These are phyloP conservation scores for Drosophila nigromelanica DNA, from an alignment of 1,140 invertebrate genomes.

Conservation along the genomic window DNA sequence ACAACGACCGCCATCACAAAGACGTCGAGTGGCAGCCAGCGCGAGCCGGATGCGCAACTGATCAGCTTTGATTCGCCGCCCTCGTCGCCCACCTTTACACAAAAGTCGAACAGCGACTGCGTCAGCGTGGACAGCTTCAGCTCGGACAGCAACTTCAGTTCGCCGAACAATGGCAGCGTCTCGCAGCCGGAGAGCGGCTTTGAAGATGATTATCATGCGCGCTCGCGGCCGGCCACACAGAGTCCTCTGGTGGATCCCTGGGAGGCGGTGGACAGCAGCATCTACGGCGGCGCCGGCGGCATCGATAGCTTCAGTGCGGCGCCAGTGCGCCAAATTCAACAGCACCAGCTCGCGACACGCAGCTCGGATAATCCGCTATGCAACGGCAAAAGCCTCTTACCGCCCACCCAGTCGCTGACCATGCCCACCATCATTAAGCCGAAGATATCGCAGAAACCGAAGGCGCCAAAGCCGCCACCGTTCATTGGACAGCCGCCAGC, in stretches of 20 bases:
- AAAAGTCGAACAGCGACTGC: conserved; percentile 89
- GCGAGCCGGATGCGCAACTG: conserved; percentile 82
- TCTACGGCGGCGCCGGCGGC: conserved; percentile 32
- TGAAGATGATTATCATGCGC: conserved; percentile 89
- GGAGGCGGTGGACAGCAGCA: conserved; percentile 84
- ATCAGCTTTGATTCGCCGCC: conserved; percentile 88
- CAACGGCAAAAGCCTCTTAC: conserved; percentile 83
- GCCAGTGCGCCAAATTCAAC: conserved; percentile 73
- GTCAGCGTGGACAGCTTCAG: conserved; percentile 90
- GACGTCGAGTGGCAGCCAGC: conserved; percentile 23
- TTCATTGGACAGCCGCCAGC: conserved; percentile 56
- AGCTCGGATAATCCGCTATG: conserved; percentile 83
- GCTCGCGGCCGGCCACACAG: conserved; percentile 83
- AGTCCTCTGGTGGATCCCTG: conserved; percentile 84
- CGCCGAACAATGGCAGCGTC: conserved; percentile 86
- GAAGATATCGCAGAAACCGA: conserved; percentile 77
- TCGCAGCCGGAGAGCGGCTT: conserved; percentile 91
- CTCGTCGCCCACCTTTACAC: conserved; percentile 89
- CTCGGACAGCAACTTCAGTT: conserved; percentile 86
- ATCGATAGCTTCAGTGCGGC: conserved; percentile 69
- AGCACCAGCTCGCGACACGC: conserved; percentile 45
- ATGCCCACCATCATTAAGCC: conserved; percentile 89
- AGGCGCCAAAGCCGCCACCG: conserved; percentile 75
- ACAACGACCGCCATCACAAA: conserved; percentile 27
- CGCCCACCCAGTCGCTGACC: conserved; percentile 81